Percentiles rank a stretch among this genome's conserved stretches.
Evolutionary conservation across 2,797 vertebrate species (phyloP).

Genomic region (Capromys pilorides): DNA sequence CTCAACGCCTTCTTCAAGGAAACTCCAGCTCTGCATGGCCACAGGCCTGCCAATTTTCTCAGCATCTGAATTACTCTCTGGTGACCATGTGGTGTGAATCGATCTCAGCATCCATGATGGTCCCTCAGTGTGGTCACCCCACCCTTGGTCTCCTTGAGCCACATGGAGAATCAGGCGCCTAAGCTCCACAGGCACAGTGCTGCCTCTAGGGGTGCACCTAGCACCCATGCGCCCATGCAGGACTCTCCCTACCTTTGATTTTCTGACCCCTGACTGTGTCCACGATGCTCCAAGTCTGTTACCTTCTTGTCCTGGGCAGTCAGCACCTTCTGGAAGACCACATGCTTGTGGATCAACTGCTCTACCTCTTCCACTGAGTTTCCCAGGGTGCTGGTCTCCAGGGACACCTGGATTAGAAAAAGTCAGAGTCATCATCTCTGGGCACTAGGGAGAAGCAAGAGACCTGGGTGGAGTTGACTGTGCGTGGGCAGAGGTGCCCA

Average conservation of each 20-base stretch:
- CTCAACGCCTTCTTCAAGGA: background rate
- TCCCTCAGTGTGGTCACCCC: background rate
- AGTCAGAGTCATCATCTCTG: background rate
- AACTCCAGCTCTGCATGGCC: background rate
- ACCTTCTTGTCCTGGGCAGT: conserved; percentile 93
- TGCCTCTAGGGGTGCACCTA: background rate
- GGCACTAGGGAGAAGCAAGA: background rate
- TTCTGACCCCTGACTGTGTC: background rate
- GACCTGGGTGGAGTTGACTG: background rate
- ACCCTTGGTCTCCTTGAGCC: background rate
- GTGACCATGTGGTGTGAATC: background rate
- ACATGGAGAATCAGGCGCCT: accelerated
- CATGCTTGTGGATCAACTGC: conserved; percentile 89
- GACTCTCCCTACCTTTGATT: background rate
- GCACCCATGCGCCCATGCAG: accelerated
- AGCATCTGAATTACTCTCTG: background rate
- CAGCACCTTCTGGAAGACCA: conserved; percentile 93
- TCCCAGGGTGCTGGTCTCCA: conserved; percentile 90
- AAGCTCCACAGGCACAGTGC: background rate
- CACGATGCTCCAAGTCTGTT: background rate
- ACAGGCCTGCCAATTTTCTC: background rate
- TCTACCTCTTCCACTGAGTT: conserved; percentile 90
- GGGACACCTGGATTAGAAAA: conserved; percentile 85
- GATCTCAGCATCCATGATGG: background rate
- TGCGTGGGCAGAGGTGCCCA: background rate